Evolutionary conservation across 1,140 invertebrate species (phyloP), one percentile per base, ranked within the genome.

Genomic region (Phymastichus coffea): DNA sequence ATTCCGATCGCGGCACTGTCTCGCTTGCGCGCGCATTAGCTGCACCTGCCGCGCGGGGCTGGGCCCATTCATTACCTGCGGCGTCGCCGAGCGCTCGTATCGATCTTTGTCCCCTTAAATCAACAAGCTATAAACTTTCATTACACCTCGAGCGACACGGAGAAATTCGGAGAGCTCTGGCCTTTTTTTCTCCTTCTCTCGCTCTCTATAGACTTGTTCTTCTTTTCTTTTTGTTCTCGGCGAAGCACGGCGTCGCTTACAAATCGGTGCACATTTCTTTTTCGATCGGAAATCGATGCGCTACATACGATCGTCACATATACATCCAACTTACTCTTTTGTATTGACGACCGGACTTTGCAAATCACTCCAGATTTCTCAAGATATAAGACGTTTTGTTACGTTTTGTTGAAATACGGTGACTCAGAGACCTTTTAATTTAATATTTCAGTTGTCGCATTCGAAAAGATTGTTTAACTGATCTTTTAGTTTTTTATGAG

Each of bases 71-170:
- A n/a, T n/a, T n/a, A n/a, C n/a, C n/a, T n/a, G n/a, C n/a, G n/a
- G n/a, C n/a, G n/a, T n/a, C n/a, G n/a, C n/a, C n/a, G n/a, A 25
- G 15, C 41, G 25, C 47, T 17, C 56, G 17, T 43, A 62, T 65
- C 60, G 46, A 65, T 65, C 60, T 55, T 57, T 65, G 63, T 61
- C 55, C 48, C 20, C 40, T 65, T 62, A 58, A 58, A 63, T 63
- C 60, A 59, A 56, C 60, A 48, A 59, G 51, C 60, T 38, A 64
- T 64, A 64, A 57, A 64, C 63, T 61, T 57, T 54, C 57, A 58
- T 54, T 61, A 54, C 58, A 61, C 51, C 43, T 41, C 22, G 33
- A 38, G 52, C 55, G 49, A 41, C 26, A n/a, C 26, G 20, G 43
- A 54, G 49, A 58, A 63, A 58, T 63, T 57, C 38, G 49, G 41